These are phyloP conservation scores for Apodemia hepburni DNA, from an alignment of 2,888 invertebrate species.

Conservation along the genomic window DNA sequence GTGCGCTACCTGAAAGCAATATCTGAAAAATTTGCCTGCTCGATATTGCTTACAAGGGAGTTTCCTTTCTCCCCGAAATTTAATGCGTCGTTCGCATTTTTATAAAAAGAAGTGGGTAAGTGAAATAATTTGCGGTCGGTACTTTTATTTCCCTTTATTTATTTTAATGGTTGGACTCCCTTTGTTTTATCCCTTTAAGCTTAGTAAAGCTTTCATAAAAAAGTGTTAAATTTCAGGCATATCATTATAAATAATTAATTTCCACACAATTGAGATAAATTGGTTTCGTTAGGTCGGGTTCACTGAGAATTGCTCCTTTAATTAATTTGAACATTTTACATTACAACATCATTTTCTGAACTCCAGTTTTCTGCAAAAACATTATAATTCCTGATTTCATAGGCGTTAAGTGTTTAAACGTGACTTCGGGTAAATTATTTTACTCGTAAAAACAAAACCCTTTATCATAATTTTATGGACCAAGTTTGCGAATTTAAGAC, in stretches of 20 bases:
- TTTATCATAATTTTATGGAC: slow-evolving; percentile 71
- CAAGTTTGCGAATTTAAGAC: slow-evolving; percentile 57
- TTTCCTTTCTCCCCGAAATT: slow-evolving; percentile 80
- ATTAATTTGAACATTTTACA: slow-evolving; percentile 27
- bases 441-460: slow-evolving; percentile 62
- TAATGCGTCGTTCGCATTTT: slow-evolving; percentile 80
- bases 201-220: slow-evolving; percentile 51
- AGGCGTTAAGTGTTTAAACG: slow-evolving; percentile 53
- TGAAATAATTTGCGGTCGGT: slow-evolving; percentile 77
- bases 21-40: slow-evolving; percentile 81
- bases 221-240: slow-evolving; percentile 49
- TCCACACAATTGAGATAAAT: slow-evolving; percentile 51
- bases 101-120: slow-evolving; percentile 79
- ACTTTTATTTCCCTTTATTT: slow-evolving; percentile 63
- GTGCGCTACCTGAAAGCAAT: slow-evolving; percentile 80
- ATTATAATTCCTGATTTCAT: slow-evolving; percentile 43
- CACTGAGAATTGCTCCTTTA: slow-evolving; percentile 51
- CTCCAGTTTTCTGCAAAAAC: slow-evolving; percentile 33
- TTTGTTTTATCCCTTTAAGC: slow-evolving; percentile 50
- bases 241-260: slow-evolving; percentile 59
- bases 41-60: slow-evolving; percentile 80
- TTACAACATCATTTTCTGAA: slow-evolving; percentile 34
- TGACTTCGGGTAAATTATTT: slow-evolving; percentile 59
- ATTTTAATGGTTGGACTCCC: slow-evolving; percentile 75
- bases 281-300: slow-evolving; percentile 52